These are phyloP conservation scores for Pogoniulus pusillus DNA, from an alignment of 2,797 vertebrate species.

Conservation along the genomic window DNA sequence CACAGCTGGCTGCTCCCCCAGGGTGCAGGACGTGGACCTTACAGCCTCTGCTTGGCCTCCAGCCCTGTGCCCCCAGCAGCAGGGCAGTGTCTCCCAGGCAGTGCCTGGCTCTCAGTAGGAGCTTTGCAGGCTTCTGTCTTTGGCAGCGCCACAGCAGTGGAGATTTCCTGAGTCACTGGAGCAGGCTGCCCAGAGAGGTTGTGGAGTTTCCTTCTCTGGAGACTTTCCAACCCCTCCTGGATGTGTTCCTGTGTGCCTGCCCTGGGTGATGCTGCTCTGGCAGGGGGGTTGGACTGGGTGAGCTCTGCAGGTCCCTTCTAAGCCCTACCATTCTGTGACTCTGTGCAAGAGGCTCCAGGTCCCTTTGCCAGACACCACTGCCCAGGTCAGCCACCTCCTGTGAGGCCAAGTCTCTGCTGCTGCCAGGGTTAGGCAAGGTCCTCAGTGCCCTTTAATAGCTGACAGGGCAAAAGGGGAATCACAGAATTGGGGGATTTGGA, in stretches of 20 bases:
- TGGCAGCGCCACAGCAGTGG: not conserved
- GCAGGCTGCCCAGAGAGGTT: no score
- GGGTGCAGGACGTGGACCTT: not conserved
- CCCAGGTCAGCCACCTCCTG: not conserved
- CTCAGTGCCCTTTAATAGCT: not conserved
- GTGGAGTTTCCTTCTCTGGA: no score
- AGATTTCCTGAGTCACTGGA: not conserved
- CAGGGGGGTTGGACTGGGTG: no score
- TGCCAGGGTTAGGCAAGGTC: not conserved
- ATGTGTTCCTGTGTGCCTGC: no score
- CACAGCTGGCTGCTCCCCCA: not conserved
- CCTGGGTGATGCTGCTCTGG: no score
- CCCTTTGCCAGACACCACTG: not conserved
- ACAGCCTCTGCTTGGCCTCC: not conserved
- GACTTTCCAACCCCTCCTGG: no score
- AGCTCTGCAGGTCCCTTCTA: no score
- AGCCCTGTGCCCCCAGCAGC: not conserved
- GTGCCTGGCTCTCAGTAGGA: not conserved
- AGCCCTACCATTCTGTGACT: no score
- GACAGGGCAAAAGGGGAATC: not conserved
- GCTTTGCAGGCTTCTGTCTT: not conserved
- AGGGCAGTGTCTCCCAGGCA: not conserved
- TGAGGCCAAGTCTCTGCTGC: not conserved
- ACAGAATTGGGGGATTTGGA: no score
- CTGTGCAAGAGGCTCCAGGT: not conserved